Base-by-base conservation (phyloP, 2,888 invertebrate species). In the Diloba caeruleocephala region DNA sequence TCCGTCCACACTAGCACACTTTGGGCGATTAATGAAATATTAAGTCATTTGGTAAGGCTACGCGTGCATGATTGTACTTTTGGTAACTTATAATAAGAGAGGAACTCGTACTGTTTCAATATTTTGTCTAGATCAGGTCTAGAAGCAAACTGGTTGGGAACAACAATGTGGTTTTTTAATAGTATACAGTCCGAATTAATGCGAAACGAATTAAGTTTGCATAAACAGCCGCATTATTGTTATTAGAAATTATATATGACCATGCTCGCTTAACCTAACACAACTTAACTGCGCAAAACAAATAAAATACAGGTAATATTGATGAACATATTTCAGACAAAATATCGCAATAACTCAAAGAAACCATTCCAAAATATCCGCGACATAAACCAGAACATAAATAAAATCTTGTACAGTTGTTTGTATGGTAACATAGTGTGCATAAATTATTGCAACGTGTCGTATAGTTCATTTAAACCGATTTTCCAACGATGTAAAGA, bases 331-430 rank as follows among this genome's bases (percentile, higher is more conserved):
- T 29, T 14, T 46, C 28, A 46, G 57, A 56, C 42, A 44, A 34
- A 41, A 45, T 62, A 74, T 70, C 60, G 67, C 75, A 75, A 71
- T 59, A 74, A 65, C 56, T 66, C 54, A 66, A 73, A 70, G 63
- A 1, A 3, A 14, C 6, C 46, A 10, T 46, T 5, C 6, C 28
- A 46, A 37, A 15, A 34, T 4, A 34, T 21, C 14, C 6, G 13
- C 6, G 5, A 17, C 10, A 33, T 37, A 4, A 19, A n/a, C 7
- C 19, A 36, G 29, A 62, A 56, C 39, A 50, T 46, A 57, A 50
- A 37, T 45, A 31, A 38, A 29, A n/a, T n/a, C n/a, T n/a, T 4
- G 9, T 57, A 46, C 48, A 48, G 23, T 15, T 29, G 50, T 44
- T 9, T 59, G 39, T 51, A 38, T 42, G 46, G 38, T 36, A 42